Percentiles rank a stretch among this genome's conserved stretches.
Evolutionary conservation across 2,888 invertebrate genomes (phyloP).

Genomic region (Dinocampus coccinellae): DNA sequence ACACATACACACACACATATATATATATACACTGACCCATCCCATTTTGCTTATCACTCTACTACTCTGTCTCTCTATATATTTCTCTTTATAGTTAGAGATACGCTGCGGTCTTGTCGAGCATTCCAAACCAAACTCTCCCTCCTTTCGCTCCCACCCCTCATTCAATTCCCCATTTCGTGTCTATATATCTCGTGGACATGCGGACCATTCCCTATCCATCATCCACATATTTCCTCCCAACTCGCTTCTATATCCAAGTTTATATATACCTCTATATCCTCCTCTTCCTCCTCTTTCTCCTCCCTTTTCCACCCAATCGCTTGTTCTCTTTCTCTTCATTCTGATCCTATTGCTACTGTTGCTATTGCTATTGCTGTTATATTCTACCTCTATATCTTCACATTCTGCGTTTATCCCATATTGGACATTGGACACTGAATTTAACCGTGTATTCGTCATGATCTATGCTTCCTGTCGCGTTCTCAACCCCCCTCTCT

Average conservation of each 20-base stretch:
- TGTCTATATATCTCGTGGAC: slow-evolving; percentile 19
- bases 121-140: slow-evolving; percentile 62
- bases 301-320: too few species aligned
- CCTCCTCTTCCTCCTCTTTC: slow-evolving; percentile 33
- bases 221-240: slow-evolving; percentile 68
- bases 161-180: slow-evolving; percentile 51
- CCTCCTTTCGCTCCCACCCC: slow-evolving; percentile 53
- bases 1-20: too few species aligned
- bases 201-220: slow-evolving; percentile 66
- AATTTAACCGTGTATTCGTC: slow-evolving; percentile 67
- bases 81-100: slow-evolving; percentile 42
- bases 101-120: slow-evolving; percentile 55
- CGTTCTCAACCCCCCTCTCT: too few species aligned
- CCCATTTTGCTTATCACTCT: neutral
- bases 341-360: too few species aligned
- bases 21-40: too few species aligned
- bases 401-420: slow-evolving; percentile 31
- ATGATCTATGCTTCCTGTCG: slow-evolving; percentile 71
- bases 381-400: too few species aligned
- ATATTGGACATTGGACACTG: slow-evolving; percentile 49
- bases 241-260: slow-evolving; percentile 33
- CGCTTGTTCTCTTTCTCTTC: too few species aligned
- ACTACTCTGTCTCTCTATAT: slow-evolving; percentile 13
- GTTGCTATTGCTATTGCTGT: too few species aligned
- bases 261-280: slow-evolving; percentile 19